A percentile compares a stretch with the other conserved stretches of the same genome.
Evolutionary conservation across 2,113 vertebrate genomes (phyloP).

Genomic region (Pituophis catenifer): DNA sequence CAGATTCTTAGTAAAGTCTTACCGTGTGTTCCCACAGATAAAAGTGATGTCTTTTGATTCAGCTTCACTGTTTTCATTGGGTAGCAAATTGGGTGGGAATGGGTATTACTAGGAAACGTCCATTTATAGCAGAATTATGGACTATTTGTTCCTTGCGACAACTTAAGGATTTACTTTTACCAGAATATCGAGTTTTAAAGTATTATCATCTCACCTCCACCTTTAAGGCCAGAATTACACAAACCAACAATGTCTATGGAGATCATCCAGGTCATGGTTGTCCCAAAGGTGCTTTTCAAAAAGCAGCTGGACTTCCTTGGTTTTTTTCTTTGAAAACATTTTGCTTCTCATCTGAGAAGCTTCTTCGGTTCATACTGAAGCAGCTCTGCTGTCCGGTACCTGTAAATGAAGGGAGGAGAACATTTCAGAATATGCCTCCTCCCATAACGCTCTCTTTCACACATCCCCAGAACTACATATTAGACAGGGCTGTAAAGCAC

Average conservation of each 20-base stretch:
- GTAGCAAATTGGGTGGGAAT: not conserved
- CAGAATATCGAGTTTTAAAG: not conserved
- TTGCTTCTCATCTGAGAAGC: too few relatives aligned
- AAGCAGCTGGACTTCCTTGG: not conserved
- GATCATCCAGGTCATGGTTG: not conserved
- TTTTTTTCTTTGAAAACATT: not conserved
- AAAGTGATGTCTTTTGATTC: not conserved
- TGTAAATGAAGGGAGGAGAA: not conserved
- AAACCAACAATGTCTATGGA: not conserved
- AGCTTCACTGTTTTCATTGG: not conserved
- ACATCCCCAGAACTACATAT: not conserved
- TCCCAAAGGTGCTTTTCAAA: not conserved
- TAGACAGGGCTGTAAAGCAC: too few relatives aligned
- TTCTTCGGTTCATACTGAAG: not conserved
- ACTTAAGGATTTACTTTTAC: slow-evolving; percentile 4
- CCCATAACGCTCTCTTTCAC: not conserved
- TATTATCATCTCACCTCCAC: not conserved
- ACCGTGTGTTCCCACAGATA: not conserved
- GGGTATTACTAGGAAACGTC: not conserved
- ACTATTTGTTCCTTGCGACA: not conserved
- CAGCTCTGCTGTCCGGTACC: not conserved
- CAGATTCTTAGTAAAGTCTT: not conserved
- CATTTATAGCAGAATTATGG: not conserved
- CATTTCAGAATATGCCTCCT: not conserved
- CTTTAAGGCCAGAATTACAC: not conserved